Conservation (phyloP, 92 coral and sea anemone species). For the Porites evermanni region DNA sequence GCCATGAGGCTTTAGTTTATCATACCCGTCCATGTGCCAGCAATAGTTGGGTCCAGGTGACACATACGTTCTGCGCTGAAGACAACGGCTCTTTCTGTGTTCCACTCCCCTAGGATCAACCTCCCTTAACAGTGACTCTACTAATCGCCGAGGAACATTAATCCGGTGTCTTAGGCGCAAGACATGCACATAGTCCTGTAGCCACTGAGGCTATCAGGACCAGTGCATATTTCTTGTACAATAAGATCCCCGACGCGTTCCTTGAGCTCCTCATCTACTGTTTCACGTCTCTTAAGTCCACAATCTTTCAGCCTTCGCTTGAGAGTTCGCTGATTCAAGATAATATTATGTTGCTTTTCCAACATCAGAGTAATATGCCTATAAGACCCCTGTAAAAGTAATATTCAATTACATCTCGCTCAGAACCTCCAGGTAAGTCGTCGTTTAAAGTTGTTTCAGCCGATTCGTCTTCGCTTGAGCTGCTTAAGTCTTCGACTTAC, state of each 20-base stretch:
- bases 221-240: slow-evolving; percentile 43
- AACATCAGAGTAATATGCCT: slow-evolving; percentile 65
- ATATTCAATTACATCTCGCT: slow-evolving; percentile 64
- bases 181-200: slow-evolving; percentile 68
- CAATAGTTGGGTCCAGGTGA: slow-evolving; percentile 41
- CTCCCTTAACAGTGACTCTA: slow-evolving; percentile 56
- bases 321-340: slow-evolving; percentile 56
- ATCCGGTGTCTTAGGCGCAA: slow-evolving; percentile 49
- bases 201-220: slow-evolving; percentile 56
- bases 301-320: slow-evolving; percentile 78
- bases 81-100: too few species aligned
- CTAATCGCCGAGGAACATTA: slow-evolving; percentile 55
- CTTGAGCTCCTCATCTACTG: slow-evolving; percentile 33
- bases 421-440: slow-evolving; percentile 53
- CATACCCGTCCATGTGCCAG: slow-evolving; percentile 80
- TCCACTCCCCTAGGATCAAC: slow-evolving; percentile 40
- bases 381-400: slow-evolving; percentile 47
- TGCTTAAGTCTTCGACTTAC: neutral
- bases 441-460: slow-evolving; percentile 12
- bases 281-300: slow-evolving; percentile 51
- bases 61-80: too few species aligned
- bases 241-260: slow-evolving; percentile 46
- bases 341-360: slow-evolving; percentile 67
- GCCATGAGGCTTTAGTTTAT: slow-evolving; percentile 72
- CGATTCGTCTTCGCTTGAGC: neutral